phyloP scores from a whole-genome alignment of 2,797 vertebrate genomes.

The Pangasius macronema region DNA sequence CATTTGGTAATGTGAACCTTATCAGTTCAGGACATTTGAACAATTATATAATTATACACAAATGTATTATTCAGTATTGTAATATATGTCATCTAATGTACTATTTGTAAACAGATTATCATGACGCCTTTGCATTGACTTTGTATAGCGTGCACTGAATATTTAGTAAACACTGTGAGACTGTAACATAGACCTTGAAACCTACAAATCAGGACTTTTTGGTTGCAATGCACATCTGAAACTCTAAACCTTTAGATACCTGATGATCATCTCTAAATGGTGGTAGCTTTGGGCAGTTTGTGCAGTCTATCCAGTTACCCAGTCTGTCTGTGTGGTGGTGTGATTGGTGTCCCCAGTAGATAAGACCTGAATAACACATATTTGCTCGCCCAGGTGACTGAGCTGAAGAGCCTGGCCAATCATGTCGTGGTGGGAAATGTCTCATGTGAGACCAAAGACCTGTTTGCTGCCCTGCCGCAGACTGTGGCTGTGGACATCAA shows the following conservation, averaged over 20 bases:
- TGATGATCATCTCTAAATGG: not conserved
- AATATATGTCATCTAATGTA: not conserved
- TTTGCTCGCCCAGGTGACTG: constrained; percentile 82
- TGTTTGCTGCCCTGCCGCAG: constrained; percentile 90
- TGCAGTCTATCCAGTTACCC: not conserved
- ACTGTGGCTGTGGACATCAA: constrained; percentile 96
- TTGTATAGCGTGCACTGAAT: not conserved
- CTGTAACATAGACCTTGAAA: not conserved
- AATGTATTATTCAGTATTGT: not conserved
- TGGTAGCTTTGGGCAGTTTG: not conserved
- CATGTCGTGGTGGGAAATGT: constrained; percentile 93
- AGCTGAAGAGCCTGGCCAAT: constrained; percentile 93
- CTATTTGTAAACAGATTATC: not conserved
- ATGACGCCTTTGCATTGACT: not conserved
- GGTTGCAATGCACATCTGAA: not conserved
- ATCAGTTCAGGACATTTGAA: not conserved
- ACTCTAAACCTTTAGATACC: not conserved
- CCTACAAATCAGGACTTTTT: not conserved
- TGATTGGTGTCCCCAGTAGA: not conserved
- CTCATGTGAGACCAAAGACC: constrained; percentile 94
- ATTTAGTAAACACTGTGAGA: not conserved
- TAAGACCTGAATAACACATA: constrained; percentile 1
- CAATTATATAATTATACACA: not conserved
- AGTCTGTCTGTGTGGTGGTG: constrained; percentile 4
- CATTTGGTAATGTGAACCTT: not conserved